Base-by-base conservation (phyloP, 2,797 vertebrate genomes). In the Tinamus major region DNA sequence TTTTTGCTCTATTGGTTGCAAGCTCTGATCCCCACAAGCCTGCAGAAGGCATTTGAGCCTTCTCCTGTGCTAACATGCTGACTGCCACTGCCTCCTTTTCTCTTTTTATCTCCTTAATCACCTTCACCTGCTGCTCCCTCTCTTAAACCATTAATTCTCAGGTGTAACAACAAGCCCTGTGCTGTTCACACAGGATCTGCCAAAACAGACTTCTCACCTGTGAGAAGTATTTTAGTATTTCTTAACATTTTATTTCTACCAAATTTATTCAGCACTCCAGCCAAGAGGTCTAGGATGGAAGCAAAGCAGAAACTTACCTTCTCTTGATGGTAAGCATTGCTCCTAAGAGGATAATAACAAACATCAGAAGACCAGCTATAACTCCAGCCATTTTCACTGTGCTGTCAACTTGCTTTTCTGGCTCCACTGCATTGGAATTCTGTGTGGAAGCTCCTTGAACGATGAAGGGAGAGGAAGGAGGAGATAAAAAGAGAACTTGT, bases 331-430 rank as follows among this genome's bases (percentile, higher is more conserved):
- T 99, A 77, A 99, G 99, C 95, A 99, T 98, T 48, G 99, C 98
- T 2, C 99, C 99, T 59, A 99, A 97, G 55, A 99, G 98, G 92
- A 99, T 99, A 94, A 99, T 99, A 95, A 99, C 98, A 97, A 99
- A 99, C 99, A 99, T 99, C 79, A 99, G 98, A 83, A 99, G 98
- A 24, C 99, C 99, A 2, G 99, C 99, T n/a, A 99, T 98, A 72
- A 99, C 99, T 5, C 99, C 99, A 0, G 99, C 99, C 98, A 99
- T 99, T 96, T 99, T 99, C 95, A 99, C 99, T 0, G 99, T 99
- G 96, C 98, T 98, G 97, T 99, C 99, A 75, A 99, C 98, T 97
- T 99, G 99, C 94, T 99, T 99, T 97, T 99, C 99, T 0, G 99
- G 99, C 90, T 99, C 99, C 97, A 99, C 98, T 5, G 99, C 98